Conservation (phyloP, 2,797 vertebrate genomes). For the Euthynnus affinis region DNA sequence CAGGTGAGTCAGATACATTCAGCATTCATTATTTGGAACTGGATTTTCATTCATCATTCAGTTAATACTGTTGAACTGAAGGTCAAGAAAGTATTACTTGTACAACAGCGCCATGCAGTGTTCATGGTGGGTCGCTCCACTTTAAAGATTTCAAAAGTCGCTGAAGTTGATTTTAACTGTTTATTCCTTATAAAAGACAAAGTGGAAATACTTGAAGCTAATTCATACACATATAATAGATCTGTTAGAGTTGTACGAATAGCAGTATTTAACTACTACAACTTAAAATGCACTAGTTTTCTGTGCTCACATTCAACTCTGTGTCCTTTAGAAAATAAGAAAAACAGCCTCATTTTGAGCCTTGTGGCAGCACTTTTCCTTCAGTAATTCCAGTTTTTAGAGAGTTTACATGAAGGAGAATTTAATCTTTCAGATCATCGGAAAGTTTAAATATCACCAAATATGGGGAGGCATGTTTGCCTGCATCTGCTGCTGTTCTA, state of each 20-base stretch:
- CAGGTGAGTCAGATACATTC: slow-evolving; percentile 83
- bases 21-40: not conserved
- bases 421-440: not conserved
- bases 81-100: slow-evolving; percentile 21
- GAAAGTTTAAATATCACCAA: not conserved
- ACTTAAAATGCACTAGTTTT: no score
- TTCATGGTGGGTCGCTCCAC: slow-evolving; percentile 5
- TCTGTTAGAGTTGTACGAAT: not conserved
- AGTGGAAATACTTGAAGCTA: not conserved
- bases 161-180: not conserved
- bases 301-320: no score
- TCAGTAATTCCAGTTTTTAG: no score
- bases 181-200: not conserved
- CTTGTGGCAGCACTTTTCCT: not conserved
- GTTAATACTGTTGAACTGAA: not conserved
- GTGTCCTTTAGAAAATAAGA: not conserved
- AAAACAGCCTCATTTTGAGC: not conserved
- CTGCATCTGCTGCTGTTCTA: not conserved
- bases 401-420: not conserved
- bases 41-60: not conserved
- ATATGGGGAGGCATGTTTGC: no score
- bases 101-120: slow-evolving; percentile 56
- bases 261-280: no score
- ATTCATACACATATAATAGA: not conserved
- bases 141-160: not conserved